Percentiles rank a stretch among this genome's conserved stretches.
Conservation (phyloP, 2,888 invertebrate species). For the Drosophila crucigera region DNA sequence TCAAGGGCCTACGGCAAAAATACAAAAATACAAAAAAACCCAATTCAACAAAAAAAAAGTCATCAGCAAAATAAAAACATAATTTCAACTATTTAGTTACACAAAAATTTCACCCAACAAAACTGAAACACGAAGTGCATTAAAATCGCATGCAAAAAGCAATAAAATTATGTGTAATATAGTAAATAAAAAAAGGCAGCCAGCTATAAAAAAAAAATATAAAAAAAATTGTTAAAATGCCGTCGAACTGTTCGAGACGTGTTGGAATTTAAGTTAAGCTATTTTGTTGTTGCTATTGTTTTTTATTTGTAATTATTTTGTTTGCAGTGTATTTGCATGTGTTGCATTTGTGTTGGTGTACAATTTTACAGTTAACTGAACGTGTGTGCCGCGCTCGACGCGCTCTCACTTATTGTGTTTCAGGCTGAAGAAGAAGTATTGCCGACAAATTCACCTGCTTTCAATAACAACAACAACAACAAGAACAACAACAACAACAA, state of each 20-base stretch:
- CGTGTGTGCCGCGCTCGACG: constrained; percentile 45
- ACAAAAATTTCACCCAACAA: constrained; percentile 33
- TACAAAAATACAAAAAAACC: constrained; percentile 36
- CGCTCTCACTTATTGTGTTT: constrained; percentile 58
- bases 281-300: constrained; percentile 17
- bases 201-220: constrained; percentile 19
- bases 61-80: constrained; percentile 3
- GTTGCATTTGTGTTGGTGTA: constrained; percentile 65
- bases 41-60: background rate
- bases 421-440: constrained; percentile 52
- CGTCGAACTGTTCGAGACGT: constrained; percentile 65
- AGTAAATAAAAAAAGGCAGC: constrained; percentile 37
- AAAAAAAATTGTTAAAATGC: constrained; percentile 27
- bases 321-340: constrained; percentile 74
- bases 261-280: constrained; percentile 70
- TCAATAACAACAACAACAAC: constrained; percentile 8
- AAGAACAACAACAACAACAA: background rate
- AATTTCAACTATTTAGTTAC: background rate
- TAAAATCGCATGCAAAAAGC: constrained; percentile 39
- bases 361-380: constrained; percentile 68
- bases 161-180: constrained; percentile 37
- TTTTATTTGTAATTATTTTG: constrained; percentile 34
- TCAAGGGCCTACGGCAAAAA: constrained; percentile 30
- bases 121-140: constrained; percentile 50
- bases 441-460: constrained; percentile 48